A percentile compares a stretch with the other conserved stretches of the same genome.
Evolutionary conservation across 2,797 vertebrate genomes (phyloP).

Genomic region (Atherinosoma microstoma): DNA sequence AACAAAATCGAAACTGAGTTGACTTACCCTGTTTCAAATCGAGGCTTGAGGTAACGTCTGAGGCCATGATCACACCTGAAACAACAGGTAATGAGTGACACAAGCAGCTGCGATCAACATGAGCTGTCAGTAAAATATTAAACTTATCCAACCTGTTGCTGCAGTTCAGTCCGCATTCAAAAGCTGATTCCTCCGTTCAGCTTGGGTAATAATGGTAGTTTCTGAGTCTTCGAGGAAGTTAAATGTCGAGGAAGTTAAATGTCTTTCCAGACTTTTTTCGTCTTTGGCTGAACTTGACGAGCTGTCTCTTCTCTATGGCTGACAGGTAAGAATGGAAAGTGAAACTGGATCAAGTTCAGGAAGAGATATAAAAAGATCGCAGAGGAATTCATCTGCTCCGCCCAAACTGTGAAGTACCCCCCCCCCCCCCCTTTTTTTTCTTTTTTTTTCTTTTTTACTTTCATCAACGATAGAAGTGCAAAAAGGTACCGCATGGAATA

Average conservation of each 20-base stretch:
- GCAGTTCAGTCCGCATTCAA: conserved; percentile 5
- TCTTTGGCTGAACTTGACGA: background rate
- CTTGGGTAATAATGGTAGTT: rapidly evolving
- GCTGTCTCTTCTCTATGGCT: background rate
- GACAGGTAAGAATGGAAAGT: conserved; percentile 50
- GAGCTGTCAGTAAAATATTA: background rate
- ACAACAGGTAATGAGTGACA: background rate
- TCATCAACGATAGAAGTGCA: too few relatives aligned
- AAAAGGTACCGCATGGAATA: too few relatives aligned
- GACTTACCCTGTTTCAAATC: conserved; percentile 68
- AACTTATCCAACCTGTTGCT: conserved; percentile 12
- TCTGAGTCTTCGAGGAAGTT: rapidly evolving
- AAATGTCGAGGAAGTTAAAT: too few relatives aligned
- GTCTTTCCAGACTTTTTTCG: background rate
- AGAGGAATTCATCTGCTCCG: conserved; percentile 1
- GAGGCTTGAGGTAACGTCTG: conserved; percentile 7
- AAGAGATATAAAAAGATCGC: conserved; percentile 41
- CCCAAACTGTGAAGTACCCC: background rate
- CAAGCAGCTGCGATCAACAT: background rate
- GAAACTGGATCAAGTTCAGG: conserved; percentile 62
- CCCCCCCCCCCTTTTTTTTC: too few relatives aligned
- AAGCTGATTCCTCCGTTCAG: background rate
- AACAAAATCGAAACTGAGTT: conserved; percentile 34
- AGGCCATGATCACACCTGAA: conserved; percentile 53
- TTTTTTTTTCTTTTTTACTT: too few relatives aligned